Conservation (phyloP, 2,888 invertebrate genomes). For the Rhingia rostrata region DNA sequence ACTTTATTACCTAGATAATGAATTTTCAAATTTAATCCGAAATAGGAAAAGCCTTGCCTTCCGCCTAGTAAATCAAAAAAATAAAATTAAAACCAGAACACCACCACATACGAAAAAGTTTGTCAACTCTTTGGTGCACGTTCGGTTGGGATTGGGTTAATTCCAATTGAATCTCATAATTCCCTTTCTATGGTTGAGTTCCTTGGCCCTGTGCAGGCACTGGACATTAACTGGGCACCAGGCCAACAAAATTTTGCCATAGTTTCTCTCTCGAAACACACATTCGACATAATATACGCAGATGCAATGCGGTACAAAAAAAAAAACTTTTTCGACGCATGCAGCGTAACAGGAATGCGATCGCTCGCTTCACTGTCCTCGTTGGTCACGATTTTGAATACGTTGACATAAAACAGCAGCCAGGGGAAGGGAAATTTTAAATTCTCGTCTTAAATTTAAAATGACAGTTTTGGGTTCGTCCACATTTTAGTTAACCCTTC, state of each 20-base stretch:
- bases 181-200: conserved; percentile 4
- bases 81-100: conserved; percentile 25
- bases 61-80: conserved; percentile 22
- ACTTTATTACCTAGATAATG: conserved; percentile 13
- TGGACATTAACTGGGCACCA: conserved; percentile 52
- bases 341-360: neutral
- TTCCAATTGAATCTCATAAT: conserved; percentile 36
- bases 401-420: neutral
- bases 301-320: conserved; percentile 15
- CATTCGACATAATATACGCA: neutral
- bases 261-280: neutral
- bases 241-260: conserved; percentile 36
- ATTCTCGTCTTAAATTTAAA: conserved; percentile 43
- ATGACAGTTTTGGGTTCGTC: conserved; percentile 40
- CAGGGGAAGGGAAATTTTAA: conserved; percentile 14
- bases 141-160: conserved; percentile 7
- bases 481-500: conserved; percentile 20
- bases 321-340: conserved; percentile 22
- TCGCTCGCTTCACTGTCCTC: neutral
- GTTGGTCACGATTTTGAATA: conserved; percentile 33
- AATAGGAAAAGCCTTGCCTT: neutral
- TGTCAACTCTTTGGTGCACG: neutral
- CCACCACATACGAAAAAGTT: neutral
- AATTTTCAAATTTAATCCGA: conserved; percentile 2
- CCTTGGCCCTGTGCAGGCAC: neutral